Percentiles rank a stretch among this genome's conserved stretches.
Conservation (phyloP, 2,797 vertebrate genomes). For the Urosaurus nigricauda region DNA sequence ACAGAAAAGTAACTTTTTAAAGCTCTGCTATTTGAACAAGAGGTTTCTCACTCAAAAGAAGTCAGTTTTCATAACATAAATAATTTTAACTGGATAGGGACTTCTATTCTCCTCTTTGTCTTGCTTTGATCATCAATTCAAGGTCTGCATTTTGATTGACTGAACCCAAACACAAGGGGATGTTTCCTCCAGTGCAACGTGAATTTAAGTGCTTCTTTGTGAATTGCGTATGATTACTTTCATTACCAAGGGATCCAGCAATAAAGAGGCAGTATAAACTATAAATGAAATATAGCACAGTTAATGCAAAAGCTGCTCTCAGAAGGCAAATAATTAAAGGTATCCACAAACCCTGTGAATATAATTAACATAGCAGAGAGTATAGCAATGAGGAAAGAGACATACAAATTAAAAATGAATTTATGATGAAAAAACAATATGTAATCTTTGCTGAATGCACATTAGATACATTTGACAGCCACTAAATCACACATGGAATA, state of each 20-base stretch:
- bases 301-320: slow-evolving; percentile 40
- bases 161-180: slow-evolving; percentile 21
- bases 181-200: slow-evolving; percentile 15
- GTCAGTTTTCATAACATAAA: not conserved
- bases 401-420: slow-evolving; percentile 53
- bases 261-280: slow-evolving; percentile 39
- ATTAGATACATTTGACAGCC: slow-evolving; percentile 59
- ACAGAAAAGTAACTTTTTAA: too few species aligned
- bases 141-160: slow-evolving; percentile 31
- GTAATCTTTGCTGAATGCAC: slow-evolving; percentile 45
- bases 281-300: slow-evolving; percentile 38
- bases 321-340: slow-evolving; percentile 55
- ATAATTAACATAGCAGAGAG: slow-evolving; percentile 56
- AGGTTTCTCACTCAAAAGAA: not conserved
- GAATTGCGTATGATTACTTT: slow-evolving; percentile 34
- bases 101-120: not conserved
- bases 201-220: slow-evolving; percentile 34
- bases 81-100: not conserved
- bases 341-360: slow-evolving; percentile 45
- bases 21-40: not conserved
- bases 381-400: slow-evolving; percentile 41
- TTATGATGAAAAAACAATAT: slow-evolving; percentile 54
- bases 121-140: slow-evolving; percentile 18
- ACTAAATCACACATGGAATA: slow-evolving; percentile 59
- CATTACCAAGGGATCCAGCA: slow-evolving; percentile 28